Conservation (phyloP, 23 tunicate species). For the Trididemnum nubilum region DNA sequence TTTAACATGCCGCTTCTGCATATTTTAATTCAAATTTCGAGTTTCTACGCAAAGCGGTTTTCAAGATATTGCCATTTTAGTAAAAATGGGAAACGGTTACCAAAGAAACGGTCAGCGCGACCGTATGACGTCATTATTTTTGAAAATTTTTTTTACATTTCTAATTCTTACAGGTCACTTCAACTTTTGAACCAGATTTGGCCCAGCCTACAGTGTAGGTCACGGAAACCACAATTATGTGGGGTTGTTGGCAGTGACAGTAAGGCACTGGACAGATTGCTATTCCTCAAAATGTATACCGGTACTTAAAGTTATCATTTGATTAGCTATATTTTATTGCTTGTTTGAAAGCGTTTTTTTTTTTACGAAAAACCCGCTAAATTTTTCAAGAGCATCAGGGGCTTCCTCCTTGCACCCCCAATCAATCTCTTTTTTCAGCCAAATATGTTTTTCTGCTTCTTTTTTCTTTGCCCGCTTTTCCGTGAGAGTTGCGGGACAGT, state of each 20-base stretch:
- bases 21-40: not conserved
- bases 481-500: no score
- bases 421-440: no score
- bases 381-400: no score
- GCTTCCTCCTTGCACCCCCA: no score
- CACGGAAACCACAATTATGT: not conserved
- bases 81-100: slow-evolving; percentile 11
- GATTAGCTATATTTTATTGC: no score
- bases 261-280: no score
- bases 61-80: slow-evolving; percentile 9
- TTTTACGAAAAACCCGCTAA: no score
- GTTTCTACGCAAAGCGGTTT: slow-evolving; percentile 7
- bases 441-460: no score
- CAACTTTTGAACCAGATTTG: slow-evolving; percentile 1
- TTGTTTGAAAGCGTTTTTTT: no score
- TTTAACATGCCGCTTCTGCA: slow-evolving; percentile 1
- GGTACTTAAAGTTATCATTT: no score
- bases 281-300: no score
- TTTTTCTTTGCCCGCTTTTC: no score
- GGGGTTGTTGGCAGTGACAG: not conserved
- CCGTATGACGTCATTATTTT: slow-evolving; percentile 24
- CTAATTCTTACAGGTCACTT: not conserved
- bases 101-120: slow-evolving; percentile 14
- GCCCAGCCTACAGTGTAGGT: not conserved
- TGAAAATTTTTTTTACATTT: not conserved